These are phyloP conservation scores for Onthophagus taurus DNA, from an alignment of 1,140 invertebrate genomes.

Conservation along the genomic window DNA sequence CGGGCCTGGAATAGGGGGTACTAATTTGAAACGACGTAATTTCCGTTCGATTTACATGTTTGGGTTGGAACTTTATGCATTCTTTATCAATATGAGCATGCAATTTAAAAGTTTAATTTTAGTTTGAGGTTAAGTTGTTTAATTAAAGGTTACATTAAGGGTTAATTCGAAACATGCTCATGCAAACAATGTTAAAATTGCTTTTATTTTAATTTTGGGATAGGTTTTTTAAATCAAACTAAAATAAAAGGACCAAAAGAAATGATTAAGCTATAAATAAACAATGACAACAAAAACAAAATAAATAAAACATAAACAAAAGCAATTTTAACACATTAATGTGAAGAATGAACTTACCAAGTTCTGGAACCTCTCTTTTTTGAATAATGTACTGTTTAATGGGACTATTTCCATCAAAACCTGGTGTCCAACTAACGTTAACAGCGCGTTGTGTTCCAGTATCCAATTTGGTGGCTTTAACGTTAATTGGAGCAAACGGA, in stretches of 20 bases:
- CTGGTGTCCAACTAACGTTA: constrained; percentile 88
- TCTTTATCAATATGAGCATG: too few species aligned
- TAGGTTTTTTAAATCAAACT: background rate
- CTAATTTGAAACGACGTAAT: constrained; percentile 26
- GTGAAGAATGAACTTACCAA: too few species aligned
- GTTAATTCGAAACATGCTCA: constrained; percentile 25
- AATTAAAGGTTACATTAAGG: background rate
- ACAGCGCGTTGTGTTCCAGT: constrained; percentile 55
- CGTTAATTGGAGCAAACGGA: constrained; percentile 83
- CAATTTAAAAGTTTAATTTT: constrained; percentile 5
- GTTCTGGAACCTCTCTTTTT: constrained; percentile 75
- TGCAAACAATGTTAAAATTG: constrained; percentile 25
- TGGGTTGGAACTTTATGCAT: too few species aligned
- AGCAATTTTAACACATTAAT: constrained; percentile 28
- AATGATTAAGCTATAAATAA: background rate
- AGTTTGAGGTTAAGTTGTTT: background rate
- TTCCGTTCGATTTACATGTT: too few species aligned
- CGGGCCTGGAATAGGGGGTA: constrained; percentile 52
- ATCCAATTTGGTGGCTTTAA: constrained; percentile 59
- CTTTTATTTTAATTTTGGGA: constrained; percentile 4
- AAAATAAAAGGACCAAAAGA: background rate
- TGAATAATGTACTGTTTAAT: constrained; percentile 91
- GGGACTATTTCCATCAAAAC: constrained; percentile 95
- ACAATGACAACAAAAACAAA: constrained; percentile 24
- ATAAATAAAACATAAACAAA: constrained; percentile 17